These are phyloP conservation scores for Leptocoma aspasia DNA, from an alignment of 2,113 vertebrate species.

Conservation along the genomic window DNA sequence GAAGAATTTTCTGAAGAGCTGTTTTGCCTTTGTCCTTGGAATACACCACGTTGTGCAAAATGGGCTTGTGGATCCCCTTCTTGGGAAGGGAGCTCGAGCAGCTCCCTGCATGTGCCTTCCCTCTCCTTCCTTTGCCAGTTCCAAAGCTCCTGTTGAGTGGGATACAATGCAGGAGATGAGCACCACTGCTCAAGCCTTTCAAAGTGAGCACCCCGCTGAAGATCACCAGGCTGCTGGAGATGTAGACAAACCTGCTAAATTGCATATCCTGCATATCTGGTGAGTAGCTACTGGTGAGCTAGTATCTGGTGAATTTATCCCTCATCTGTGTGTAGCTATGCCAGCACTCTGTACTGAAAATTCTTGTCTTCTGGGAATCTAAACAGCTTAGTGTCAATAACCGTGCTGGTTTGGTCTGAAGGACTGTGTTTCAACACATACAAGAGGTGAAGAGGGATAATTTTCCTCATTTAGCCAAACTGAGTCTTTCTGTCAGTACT, in stretches of 20 bases:
- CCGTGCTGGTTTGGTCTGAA: not conserved
- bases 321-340: not conserved
- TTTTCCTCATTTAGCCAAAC: not conserved
- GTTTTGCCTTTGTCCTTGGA: conserved; percentile 36
- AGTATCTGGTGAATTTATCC: fast-evolving
- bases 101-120: not conserved
- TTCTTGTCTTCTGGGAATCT: not conserved
- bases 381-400: not conserved
- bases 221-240: not conserved
- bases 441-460: not conserved
- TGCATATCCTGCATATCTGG: not conserved
- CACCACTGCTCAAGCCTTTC: not conserved
- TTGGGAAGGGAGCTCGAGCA: not conserved
- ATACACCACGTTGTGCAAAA: not conserved
- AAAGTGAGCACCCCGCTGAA: not conserved
- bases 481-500: not conserved
- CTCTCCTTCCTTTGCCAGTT: not conserved
- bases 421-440: not conserved
- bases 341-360: not conserved
- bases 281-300: not conserved
- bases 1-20: conserved; percentile 44
- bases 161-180: not conserved
- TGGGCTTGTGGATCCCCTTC: not conserved
- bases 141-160: not conserved
- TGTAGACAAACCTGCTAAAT: not conserved